These are phyloP conservation scores for Aphis craccivora DNA, from an alignment of 1,140 invertebrate species.

Conservation along the genomic window DNA sequence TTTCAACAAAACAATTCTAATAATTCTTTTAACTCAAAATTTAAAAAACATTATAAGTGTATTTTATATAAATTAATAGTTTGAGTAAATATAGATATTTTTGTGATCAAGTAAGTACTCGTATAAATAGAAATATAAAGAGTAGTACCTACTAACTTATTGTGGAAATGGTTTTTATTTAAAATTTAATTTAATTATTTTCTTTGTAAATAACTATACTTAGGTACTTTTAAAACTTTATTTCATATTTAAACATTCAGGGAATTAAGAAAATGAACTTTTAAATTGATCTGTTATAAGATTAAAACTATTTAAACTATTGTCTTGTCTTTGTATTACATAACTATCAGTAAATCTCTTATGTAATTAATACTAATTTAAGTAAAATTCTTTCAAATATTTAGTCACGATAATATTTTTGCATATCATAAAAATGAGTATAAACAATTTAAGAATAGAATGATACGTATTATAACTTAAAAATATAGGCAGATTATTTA, in stretches of 20 bases:
- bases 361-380: slow-evolving; percentile 9
- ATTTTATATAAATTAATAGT: no score
- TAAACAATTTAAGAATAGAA: neutral
- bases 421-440: neutral
- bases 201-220: neutral
- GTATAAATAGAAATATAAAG: neutral
- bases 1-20: no score
- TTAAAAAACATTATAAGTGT: no score
- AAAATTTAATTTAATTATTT: slow-evolving; percentile 12
- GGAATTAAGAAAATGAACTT: neutral
- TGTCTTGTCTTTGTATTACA: neutral
- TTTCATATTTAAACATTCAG: neutral
- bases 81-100: no score
- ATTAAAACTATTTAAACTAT: neutral
- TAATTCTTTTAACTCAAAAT: no score
- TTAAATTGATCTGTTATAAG: neutral
- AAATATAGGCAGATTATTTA: neutral
- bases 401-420: neutral
- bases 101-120: no score
- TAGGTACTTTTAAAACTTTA: neutral
- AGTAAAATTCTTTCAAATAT: neutral
- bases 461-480: neutral
- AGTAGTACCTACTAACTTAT: neutral
- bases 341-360: slow-evolving; percentile 3
- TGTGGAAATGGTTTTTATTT: neutral